These are phyloP conservation scores for Phasianus colchicus DNA, from an alignment of 2,113 vertebrate genomes.

Conservation along the genomic window DNA sequence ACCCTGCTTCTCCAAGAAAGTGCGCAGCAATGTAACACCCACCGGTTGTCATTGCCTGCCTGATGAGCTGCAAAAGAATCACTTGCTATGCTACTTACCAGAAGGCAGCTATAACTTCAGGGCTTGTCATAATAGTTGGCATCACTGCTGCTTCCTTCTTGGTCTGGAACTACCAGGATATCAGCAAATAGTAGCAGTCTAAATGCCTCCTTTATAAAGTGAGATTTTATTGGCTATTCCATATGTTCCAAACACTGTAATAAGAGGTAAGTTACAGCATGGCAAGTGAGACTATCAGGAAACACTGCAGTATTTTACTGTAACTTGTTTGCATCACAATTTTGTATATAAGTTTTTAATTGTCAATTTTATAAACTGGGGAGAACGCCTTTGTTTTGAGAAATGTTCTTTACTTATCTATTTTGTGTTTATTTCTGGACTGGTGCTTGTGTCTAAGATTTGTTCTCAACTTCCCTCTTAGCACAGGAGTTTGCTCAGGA, in stretches of 20 bases:
- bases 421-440: background rate
- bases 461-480: background rate
- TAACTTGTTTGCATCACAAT: background rate
- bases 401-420: background rate
- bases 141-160: background rate
- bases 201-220: background rate
- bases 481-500: background rate
- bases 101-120: background rate
- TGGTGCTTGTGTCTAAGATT: background rate
- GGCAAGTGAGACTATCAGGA: background rate
- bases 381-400: background rate
- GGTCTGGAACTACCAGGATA: background rate
- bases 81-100: background rate
- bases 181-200: background rate
- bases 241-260: background rate
- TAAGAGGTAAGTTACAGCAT: background rate
- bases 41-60: rapidly evolving
- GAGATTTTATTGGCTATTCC: background rate
- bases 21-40: conserved; percentile 82
- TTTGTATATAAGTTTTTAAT: background rate
- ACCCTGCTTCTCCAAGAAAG: conserved; percentile 76
- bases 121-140: conserved; percentile 4
- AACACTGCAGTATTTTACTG: background rate
- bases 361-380: background rate
- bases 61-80: background rate